These are phyloP conservation scores for Heteractis magnifica DNA, from an alignment of 92 coral and sea anemone species.

Conservation along the genomic window DNA sequence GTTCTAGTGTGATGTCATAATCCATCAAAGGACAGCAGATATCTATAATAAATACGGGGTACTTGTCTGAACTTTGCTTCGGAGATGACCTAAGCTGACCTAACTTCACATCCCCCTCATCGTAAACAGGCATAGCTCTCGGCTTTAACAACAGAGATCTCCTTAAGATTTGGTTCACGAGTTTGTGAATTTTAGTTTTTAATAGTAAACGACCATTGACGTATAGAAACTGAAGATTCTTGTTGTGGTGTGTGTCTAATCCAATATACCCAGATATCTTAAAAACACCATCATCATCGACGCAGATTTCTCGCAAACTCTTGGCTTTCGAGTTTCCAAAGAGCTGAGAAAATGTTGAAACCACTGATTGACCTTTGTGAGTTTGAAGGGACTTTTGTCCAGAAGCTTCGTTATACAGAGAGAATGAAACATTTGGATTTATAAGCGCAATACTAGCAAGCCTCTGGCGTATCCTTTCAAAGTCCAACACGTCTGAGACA, in stretches of 20 bases:
- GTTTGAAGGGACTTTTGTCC: slow-evolving; percentile 79
- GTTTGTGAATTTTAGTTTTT: slow-evolving; percentile 88
- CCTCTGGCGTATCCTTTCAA: slow-evolving; percentile 83
- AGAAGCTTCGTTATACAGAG: slow-evolving; percentile 70
- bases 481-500: slow-evolving; percentile 65
- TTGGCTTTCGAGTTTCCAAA: slow-evolving; percentile 85
- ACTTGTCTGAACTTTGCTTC: slow-evolving; percentile 61
- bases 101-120: background rate
- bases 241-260: slow-evolving; percentile 69
- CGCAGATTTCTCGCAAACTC: slow-evolving; percentile 54
- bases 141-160: slow-evolving; percentile 53
- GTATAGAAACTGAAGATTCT: slow-evolving; percentile 79
- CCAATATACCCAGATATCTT: slow-evolving; percentile 70
- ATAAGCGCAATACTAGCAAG: slow-evolving; percentile 79
- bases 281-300: slow-evolving; percentile 45
- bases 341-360: slow-evolving; percentile 81
- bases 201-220: slow-evolving; percentile 79
- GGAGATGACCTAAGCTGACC: slow-evolving; percentile 32
- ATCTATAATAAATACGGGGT: slow-evolving; percentile 78
- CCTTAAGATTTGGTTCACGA: slow-evolving; percentile 58
- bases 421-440: slow-evolving; percentile 77
- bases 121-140: background rate
- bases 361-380: slow-evolving; percentile 62
- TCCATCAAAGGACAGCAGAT: slow-evolving; percentile 64
- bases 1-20: slow-evolving; percentile 90